These are phyloP conservation scores for Hartigia nigra DNA, from an alignment of 2,888 invertebrate genomes.

Conservation along the genomic window DNA sequence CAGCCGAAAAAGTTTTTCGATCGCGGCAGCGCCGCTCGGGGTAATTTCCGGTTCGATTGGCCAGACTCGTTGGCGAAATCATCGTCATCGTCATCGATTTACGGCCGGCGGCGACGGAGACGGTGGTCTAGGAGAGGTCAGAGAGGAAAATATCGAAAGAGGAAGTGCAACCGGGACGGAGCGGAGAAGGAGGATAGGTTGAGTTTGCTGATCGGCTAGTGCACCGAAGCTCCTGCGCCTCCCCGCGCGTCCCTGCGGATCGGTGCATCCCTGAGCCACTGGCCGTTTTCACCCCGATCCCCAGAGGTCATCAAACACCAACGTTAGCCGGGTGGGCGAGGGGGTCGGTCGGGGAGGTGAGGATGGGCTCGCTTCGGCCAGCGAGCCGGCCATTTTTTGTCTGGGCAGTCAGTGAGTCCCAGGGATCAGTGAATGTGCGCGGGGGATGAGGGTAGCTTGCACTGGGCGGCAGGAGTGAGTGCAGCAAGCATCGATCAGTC, in stretches of 20 bases:
- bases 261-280: conserved; percentile 25
- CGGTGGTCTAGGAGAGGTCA: background rate
- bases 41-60: conserved; percentile 12
- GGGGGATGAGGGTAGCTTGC: conserved; percentile 36
- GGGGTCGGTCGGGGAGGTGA: conserved; percentile 24
- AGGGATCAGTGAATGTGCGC: conserved; percentile 63
- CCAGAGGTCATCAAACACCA: conserved; percentile 65
- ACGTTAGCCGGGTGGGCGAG: conserved; percentile 58
- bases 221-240: conserved; percentile 22
- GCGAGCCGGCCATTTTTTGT: conserved; percentile 65
- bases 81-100: conserved; percentile 39
- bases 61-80: conserved; percentile 33
- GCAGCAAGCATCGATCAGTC: conserved; percentile 64
- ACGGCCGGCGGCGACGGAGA: background rate
- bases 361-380: conserved; percentile 53
- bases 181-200: background rate
- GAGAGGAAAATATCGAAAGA: background rate
- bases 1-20: conserved; percentile 10
- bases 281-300: conserved; percentile 22
- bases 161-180: background rate
- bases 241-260: conserved; percentile 33
- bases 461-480: conserved; percentile 17
- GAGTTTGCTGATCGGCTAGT: conserved; percentile 21
- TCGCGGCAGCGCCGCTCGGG: conserved; percentile 1
- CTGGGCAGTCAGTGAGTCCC: conserved; percentile 66